Evolutionary conservation across 2,888 invertebrate species (phyloP).

Genomic region (Troides helena): DNA sequence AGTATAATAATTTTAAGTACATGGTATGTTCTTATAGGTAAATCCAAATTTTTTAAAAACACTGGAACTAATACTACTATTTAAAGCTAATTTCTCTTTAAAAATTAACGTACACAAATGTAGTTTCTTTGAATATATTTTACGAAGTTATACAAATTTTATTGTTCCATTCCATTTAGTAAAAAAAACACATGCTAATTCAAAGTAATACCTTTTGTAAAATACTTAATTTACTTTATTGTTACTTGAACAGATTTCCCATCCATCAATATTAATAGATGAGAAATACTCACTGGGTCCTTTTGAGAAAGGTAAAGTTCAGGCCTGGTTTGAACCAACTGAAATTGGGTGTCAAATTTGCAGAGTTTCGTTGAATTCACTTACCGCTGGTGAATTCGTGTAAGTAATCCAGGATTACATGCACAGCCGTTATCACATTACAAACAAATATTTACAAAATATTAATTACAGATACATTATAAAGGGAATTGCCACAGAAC

Average conservation of each 20-base stretch:
- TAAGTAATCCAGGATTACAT: constrained; percentile 43
- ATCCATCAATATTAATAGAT: constrained; percentile 59
- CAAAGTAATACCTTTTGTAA: background rate
- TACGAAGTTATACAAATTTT: too few relatives aligned
- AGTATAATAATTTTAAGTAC: background rate
- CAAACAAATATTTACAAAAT: background rate
- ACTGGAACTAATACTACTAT: too few relatives aligned
- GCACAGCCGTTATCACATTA: background rate
- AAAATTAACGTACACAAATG: too few relatives aligned
- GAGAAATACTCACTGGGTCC: constrained; percentile 52
- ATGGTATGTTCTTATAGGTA: too few relatives aligned
- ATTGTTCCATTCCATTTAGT: too few relatives aligned
- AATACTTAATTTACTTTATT: background rate
- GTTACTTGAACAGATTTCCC: constrained; percentile 50
- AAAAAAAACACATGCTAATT: too few relatives aligned
- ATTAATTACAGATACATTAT: constrained; percentile 56
- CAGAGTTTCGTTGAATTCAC: constrained; percentile 58
- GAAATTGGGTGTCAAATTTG: constrained; percentile 58
- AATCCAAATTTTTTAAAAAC: too few relatives aligned
- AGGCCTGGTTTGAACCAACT: constrained; percentile 66
- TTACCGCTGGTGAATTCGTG: constrained; percentile 67
- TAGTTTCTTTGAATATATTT: too few relatives aligned
- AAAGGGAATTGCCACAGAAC: constrained; percentile 56
- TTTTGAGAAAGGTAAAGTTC: constrained; percentile 65
- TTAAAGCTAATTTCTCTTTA: too few relatives aligned